Base-by-base conservation (phyloP, 1,140 invertebrate genomes). In the Choristoneura fumiferana region DNA sequence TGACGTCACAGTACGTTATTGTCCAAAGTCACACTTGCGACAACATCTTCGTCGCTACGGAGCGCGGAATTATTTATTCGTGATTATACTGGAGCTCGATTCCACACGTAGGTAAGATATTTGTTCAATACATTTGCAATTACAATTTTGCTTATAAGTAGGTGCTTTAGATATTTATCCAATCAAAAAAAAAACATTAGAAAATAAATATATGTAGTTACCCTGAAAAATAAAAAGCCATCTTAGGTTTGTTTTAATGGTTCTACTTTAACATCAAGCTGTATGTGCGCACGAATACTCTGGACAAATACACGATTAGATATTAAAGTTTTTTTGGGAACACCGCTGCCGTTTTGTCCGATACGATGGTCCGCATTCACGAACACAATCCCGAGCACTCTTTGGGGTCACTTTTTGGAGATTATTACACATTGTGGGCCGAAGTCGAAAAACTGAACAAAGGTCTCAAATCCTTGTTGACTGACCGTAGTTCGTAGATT, bases 401-500 rank as follows among this genome's bases (percentile, higher is more conserved):
- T 87, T 86, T 85, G 83, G 85, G 85, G 85, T 88, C 85, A 88
- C 76, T 88, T 88, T 87, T 85, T 85, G 85, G 78, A 79, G 85
- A 85, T 85, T 83, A 86, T 76, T 74, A 63, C 62, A 59, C 63
- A 83, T 87, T 88, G 85, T 87, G 60, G 69, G 63, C 56, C 63
- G 58, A 62, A 81, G 77, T 79, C 81, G 76, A 86, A 84, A 83
- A 78, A 76, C 33, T 15, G 61, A 60, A 85, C 78, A 87, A 88
- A 78, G 67, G 63, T 45, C 36, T 60, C 62, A 73, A 75, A 71
- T 67, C 63, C 74, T 49, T 80, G 76, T 86, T 88, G 82, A 87
- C 82, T 85, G 85, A 84, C 82, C 81, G 73, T 72, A 60, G 61
- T 38, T 17, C 35, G 12, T 15, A 34, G 29, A 36, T 69, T 66